phyloP scores from a whole-genome alignment of 2,888 invertebrate species.

The Agrenia bidenticulata region DNA sequence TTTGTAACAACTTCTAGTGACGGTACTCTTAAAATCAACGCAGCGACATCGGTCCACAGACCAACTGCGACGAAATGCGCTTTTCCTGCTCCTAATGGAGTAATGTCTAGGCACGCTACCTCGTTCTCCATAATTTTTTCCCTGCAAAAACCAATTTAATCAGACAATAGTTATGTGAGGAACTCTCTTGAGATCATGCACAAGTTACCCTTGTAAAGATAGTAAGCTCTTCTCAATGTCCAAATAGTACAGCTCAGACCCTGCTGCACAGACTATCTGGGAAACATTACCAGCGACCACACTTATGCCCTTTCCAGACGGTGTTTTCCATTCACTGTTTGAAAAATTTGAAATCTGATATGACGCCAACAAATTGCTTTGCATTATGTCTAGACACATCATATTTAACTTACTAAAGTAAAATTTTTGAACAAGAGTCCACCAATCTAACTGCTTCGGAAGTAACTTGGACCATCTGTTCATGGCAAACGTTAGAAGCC shows the following conservation, averaged over 20 bases:
- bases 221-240: slow-evolving; percentile 68
- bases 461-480: slow-evolving; percentile 79
- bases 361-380: slow-evolving; percentile 8
- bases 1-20: slow-evolving; percentile 76
- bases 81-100: slow-evolving; percentile 69
- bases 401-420: slow-evolving; percentile 58
- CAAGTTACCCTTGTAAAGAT: slow-evolving; percentile 62
- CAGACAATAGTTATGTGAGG: too few species aligned
- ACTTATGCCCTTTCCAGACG: slow-evolving; percentile 72
- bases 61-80: slow-evolving; percentile 85
- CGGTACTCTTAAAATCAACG: slow-evolving; percentile 80
- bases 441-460: slow-evolving; percentile 72
- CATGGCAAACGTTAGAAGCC: slow-evolving; percentile 83
- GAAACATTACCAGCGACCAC: slow-evolving; percentile 82
- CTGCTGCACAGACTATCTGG: slow-evolving; percentile 82
- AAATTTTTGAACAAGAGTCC: slow-evolving; percentile 65
- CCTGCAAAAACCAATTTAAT: slow-evolving; percentile 54
- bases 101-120: slow-evolving; percentile 93
- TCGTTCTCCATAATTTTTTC: slow-evolving; percentile 82
- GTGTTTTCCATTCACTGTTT: slow-evolving; percentile 70
- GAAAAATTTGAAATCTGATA: too few species aligned
- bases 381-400: not conserved
- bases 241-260: slow-evolving; percentile 81
- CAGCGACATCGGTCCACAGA: slow-evolving; percentile 96
- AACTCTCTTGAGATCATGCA: not conserved